phyloP scores from a whole-genome alignment of 2,113 vertebrate genomes.

The Pycnonotus jocosus region DNA sequence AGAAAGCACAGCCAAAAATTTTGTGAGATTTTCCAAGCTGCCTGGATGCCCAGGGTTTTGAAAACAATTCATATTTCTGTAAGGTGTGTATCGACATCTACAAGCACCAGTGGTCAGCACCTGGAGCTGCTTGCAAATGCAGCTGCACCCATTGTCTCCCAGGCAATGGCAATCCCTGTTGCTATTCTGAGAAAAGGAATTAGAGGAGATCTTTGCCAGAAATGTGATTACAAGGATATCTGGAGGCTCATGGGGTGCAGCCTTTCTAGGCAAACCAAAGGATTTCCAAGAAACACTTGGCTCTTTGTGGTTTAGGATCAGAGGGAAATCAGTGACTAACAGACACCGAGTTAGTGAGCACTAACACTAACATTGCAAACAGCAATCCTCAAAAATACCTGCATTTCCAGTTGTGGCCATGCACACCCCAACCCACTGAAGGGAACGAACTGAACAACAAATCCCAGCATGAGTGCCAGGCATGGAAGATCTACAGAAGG shows the following conservation, averaged over 20 bases:
- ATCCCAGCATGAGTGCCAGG: neutral
- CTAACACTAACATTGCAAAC: too few species aligned
- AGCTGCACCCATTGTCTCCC: neutral
- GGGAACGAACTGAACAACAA: neutral
- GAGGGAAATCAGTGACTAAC: neutral
- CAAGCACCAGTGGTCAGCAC: neutral
- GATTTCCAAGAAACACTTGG: neutral
- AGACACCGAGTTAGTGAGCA: neutral
- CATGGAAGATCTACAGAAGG: neutral
- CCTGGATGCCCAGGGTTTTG: neutral
- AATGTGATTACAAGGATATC: neutral
- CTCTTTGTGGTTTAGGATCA: neutral
- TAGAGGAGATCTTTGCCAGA: neutral
- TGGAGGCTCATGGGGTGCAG: neutral
- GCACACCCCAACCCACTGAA: neutral
- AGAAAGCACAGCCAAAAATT: neutral
- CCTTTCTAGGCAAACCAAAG: neutral
- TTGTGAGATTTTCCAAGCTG: neutral
- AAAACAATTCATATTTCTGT: neutral
- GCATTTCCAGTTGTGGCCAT: neutral
- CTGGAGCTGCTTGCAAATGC: neutral
- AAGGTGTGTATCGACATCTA: accelerated
- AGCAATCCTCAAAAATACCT: neutral
- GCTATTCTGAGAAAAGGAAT: neutral
- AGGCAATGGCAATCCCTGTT: neutral